Conservation (phyloP, 2,797 vertebrate genomes). For the Nasua narica region DNA sequence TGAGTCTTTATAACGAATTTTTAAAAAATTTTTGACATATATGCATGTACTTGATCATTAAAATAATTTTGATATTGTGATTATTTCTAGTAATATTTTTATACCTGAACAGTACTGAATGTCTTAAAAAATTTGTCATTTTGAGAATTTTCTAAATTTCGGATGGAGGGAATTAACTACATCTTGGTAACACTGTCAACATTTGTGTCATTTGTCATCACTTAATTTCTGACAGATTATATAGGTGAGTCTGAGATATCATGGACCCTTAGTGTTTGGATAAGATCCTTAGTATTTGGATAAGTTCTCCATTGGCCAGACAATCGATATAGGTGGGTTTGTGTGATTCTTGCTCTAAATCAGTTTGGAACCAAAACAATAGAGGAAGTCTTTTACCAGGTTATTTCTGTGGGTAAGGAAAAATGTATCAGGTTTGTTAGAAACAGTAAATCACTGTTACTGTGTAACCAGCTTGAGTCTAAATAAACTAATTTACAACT, state of each 20-base stretch:
- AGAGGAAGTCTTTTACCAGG: not conserved
- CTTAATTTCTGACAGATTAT: not conserved
- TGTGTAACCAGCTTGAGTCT: not conserved
- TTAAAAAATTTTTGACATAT: not conserved
- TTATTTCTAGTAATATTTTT: not conserved
- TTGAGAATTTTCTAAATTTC: slow-evolving; percentile 40
- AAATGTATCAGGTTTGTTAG: not conserved
- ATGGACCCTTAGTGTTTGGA: slow-evolving; percentile 3
- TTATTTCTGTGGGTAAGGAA: slow-evolving; percentile 17
- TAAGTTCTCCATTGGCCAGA: not conserved
- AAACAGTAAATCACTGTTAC: not conserved
- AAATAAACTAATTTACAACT: not conserved
- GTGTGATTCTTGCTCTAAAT: not conserved
- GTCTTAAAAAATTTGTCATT: slow-evolving; percentile 33
- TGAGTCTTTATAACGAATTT: not conserved
- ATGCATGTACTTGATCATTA: not conserved
- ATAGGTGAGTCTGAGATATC: not conserved
- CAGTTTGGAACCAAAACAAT: not conserved
- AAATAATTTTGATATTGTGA: slow-evolving; percentile 8
- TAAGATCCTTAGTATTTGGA: not conserved
- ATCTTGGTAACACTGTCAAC: not conserved
- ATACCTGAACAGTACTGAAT: slow-evolving; percentile 4
- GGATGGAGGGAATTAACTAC: not conserved
- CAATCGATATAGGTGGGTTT: slow-evolving; percentile 10
- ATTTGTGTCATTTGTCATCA: not conserved